Conservation (phyloP, 2,113 vertebrate genomes). For the Malurus melanocephalus region DNA sequence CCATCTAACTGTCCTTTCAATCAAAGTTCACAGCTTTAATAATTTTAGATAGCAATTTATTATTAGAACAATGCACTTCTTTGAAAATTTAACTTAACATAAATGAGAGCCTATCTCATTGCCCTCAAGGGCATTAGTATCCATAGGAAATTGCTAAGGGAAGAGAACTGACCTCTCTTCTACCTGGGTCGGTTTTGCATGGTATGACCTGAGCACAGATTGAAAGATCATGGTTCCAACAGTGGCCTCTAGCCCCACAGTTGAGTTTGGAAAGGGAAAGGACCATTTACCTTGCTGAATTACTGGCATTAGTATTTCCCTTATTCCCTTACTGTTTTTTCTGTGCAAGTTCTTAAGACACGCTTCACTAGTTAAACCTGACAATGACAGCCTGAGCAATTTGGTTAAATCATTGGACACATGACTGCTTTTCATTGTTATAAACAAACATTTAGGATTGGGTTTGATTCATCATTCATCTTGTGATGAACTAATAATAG, state of each 20-base stretch:
- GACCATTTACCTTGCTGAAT: not conserved
- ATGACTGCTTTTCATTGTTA: constrained; percentile 31
- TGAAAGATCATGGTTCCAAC: not conserved
- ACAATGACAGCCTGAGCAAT: not conserved
- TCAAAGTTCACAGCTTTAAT: not conserved
- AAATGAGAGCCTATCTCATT: not conserved
- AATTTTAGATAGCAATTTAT: not conserved
- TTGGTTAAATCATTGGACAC: constrained; percentile 13
- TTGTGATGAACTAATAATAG: constrained; percentile 58
- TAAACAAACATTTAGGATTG: constrained; percentile 29
- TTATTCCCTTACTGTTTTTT: not conserved
- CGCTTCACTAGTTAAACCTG: constrained; percentile 17
- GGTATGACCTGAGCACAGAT: not conserved
- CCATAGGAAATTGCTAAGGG: not conserved
- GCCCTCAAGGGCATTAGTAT: not conserved
- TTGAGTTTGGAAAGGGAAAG: constrained; percentile 9
- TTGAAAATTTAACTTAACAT: not conserved
- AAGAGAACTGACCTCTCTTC: not conserved
- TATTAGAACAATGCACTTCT: not conserved
- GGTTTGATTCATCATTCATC: constrained; percentile 51
- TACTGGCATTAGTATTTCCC: not conserved
- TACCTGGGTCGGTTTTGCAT: not conserved
- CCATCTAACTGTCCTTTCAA: constrained; percentile 1
- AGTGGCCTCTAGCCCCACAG: not conserved
- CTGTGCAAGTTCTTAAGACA: not conserved